phyloP scores from a whole-genome alignment of 2,888 invertebrate species.

The Ptychoptera contaminata region DNA sequence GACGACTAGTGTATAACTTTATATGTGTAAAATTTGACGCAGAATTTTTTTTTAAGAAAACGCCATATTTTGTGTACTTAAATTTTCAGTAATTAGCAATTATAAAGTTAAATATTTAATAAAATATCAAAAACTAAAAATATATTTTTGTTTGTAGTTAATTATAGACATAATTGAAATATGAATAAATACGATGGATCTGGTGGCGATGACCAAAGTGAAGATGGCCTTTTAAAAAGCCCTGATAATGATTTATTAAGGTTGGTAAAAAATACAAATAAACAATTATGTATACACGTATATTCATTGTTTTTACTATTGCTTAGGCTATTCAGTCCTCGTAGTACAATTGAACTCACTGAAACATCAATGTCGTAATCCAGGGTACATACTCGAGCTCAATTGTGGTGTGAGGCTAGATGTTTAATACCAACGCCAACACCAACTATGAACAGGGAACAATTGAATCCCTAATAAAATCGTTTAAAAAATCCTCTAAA shows the following conservation, averaged over 20 bases:
- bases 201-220: constrained; percentile 53
- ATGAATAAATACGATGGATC: constrained; percentile 20
- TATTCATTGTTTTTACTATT: constrained; percentile 9
- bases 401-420: constrained; percentile 7
- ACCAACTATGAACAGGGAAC: constrained; percentile 1
- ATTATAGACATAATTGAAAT: neutral
- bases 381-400: neutral
- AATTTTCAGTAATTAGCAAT: too few relatives aligned
- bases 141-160: neutral
- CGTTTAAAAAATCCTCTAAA: neutral
- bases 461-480: neutral
- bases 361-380: constrained; percentile 9
- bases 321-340: constrained; percentile 8
- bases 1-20: too few relatives aligned
- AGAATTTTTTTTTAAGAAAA: too few relatives aligned
- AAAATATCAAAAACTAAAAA: neutral
- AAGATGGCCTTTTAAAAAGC: constrained; percentile 73
- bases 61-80: too few relatives aligned
- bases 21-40: too few relatives aligned
- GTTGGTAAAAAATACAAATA: constrained; percentile 20
- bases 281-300: constrained; percentile 1
- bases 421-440: constrained; percentile 1
- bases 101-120: neutral
- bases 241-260: constrained; percentile 43
- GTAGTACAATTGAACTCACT: constrained; percentile 7